phyloP scores from a whole-genome alignment of 2,797 vertebrate species.

The Xiphophorus birchmanni region DNA sequence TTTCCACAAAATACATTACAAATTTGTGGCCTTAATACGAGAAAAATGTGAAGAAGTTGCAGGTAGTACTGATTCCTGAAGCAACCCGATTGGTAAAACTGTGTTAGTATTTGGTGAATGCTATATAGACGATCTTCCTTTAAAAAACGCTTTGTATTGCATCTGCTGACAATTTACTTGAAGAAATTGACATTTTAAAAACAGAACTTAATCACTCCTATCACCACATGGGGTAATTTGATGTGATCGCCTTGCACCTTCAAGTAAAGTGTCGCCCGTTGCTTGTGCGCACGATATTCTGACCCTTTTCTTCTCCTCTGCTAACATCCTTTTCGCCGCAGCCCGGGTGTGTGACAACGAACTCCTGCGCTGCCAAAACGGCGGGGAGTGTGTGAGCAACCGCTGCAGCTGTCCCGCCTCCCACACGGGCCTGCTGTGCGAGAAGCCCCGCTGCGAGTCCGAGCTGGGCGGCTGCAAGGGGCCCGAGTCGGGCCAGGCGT shows the following conservation, averaged over 20 bases:
- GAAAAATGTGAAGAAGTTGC: background rate
- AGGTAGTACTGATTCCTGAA: no score
- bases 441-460: slow-evolving; percentile 88
- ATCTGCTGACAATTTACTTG: background rate
- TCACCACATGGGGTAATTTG: background rate
- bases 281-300: slow-evolving; percentile 28
- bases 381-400: slow-evolving; percentile 91
- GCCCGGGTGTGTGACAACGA: slow-evolving; percentile 96
- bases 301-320: slow-evolving; percentile 49
- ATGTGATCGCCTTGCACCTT: slow-evolving; percentile 3
- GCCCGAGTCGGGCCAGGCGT: slow-evolving; percentile 71
- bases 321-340: slow-evolving; percentile 66
- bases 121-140: background rate
- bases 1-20: background rate
- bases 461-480: slow-evolving; percentile 85
- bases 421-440: slow-evolving; percentile 91
- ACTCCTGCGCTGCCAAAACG: slow-evolving; percentile 95
- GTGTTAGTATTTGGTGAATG: background rate
- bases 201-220: background rate
- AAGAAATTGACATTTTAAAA: background rate
- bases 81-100: background rate
- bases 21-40: background rate
- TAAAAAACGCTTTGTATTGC: background rate
- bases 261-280: slow-evolving; percentile 41
- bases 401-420: slow-evolving; percentile 87